These are phyloP conservation scores for Tachina lurida DNA, from an alignment of 2,888 invertebrate genomes.

Conservation along the genomic window DNA sequence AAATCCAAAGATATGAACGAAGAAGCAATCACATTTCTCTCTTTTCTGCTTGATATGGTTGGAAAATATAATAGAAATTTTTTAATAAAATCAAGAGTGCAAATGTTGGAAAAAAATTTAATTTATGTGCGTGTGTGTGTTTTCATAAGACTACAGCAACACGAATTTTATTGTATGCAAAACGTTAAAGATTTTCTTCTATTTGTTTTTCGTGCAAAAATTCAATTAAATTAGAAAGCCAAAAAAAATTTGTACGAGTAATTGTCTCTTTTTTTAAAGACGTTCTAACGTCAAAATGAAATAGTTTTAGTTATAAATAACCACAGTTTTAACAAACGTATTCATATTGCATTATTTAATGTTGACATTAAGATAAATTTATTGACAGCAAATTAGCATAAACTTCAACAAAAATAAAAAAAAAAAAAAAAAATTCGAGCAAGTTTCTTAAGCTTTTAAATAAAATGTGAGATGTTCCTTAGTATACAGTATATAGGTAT, in stretches of 20 bases:
- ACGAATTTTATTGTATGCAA: conserved; percentile 12
- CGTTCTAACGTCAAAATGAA: conserved; percentile 32
- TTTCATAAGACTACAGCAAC: conserved; percentile 29
- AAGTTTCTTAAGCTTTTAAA: too few relatives aligned
- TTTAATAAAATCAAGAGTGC: conserved; percentile 56
- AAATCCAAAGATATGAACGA: conserved; percentile 65
- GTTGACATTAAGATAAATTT: too few relatives aligned
- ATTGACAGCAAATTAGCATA: too few relatives aligned
- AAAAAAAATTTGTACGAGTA: conserved; percentile 10
- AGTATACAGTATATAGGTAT: too few relatives aligned
- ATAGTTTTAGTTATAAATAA: too few relatives aligned
- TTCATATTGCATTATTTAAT: too few relatives aligned
- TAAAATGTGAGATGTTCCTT: too few relatives aligned
- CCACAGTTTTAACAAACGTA: too few relatives aligned
- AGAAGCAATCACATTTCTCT: conserved; percentile 29
- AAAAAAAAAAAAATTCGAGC: too few relatives aligned
- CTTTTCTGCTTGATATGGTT: conserved; percentile 18
- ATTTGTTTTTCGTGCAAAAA: not conserved
- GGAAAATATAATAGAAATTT: conserved; percentile 44
- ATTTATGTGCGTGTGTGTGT: conserved; percentile 3
- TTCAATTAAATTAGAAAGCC: conserved; percentile 54
- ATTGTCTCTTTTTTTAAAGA: conserved; percentile 8
- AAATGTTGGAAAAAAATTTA: conserved; percentile 37
- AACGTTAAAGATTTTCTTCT: not conserved
- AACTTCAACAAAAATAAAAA: too few relatives aligned